Evolutionary conservation across 2,113 vertebrate genomes (phyloP), one percentile per base, ranked within the genome.

Genomic region (Nicator chloris): DNA sequence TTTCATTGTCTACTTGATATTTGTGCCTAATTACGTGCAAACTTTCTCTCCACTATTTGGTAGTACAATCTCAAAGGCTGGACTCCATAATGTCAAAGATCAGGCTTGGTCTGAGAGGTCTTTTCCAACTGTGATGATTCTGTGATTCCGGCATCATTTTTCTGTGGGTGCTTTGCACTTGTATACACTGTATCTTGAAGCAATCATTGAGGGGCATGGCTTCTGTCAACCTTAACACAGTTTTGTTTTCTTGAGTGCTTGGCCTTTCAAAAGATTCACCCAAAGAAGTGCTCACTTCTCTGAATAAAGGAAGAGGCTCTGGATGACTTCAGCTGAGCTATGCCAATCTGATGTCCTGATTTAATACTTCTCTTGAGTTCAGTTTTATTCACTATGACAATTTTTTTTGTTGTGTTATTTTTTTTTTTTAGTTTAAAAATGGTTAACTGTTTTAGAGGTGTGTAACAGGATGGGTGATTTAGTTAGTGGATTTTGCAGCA

Each of bases 181-280:
- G 3, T 2, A 9, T 12, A 15, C 0, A 0, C 51, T 60, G 2
- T 37, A 12, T 33, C 59, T 64, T 47, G 24, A 83, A 56, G 44
- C 0, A 1, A 9, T 24, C 13, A 5, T 6, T 60, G 33, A 13
- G 17, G 6, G 47, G 3, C 6, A 1, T 40, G 21, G 20, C 19
- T 39, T n/a, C 6, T 16, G 14, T 17, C 65, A 63, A 7, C 33
- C 10, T 19, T 22, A 57, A 42, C 18, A 27, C 4, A 12, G 4
- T 78, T 82, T 69, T 76, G 19, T 78, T 70, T 66, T 27, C n/a
- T 70, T 71, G n/a, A 40, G 13, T 42, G 20, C 26, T 71, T 51
- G 19, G 9, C 45, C 19, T 88, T 86, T 73, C 15, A 11, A 47
- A 82, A 65, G 68, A 51, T 64, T 50, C 11, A 39, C 37, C 18